Conservation (phyloP, 2,113 vertebrate species). For the Heterotilapia buettikoferi region DNA sequence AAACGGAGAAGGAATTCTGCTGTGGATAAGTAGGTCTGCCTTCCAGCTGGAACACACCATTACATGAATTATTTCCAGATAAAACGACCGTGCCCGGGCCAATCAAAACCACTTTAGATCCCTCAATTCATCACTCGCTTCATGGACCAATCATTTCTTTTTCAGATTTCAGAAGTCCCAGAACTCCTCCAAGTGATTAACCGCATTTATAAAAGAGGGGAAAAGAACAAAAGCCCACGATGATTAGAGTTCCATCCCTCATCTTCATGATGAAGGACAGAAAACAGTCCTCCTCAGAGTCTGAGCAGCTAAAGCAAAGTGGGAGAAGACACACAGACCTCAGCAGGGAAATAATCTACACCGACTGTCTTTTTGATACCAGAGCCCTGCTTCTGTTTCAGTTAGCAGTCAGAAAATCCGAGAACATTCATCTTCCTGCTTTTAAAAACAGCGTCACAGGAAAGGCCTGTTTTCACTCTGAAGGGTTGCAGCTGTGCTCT, state of each 20-base stretch:
- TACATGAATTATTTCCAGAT: neutral
- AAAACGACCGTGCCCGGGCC: neutral
- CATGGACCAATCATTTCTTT: neutral
- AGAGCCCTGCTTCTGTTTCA: neutral
- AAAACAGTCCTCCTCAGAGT: neutral
- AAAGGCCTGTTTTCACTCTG: neutral
- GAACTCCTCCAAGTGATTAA: neutral
- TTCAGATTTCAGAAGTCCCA: neutral
- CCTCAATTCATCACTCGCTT: neutral
- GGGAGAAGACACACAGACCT: neutral
- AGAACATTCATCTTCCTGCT: neutral
- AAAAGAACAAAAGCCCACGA: neutral
- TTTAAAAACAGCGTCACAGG: neutral
- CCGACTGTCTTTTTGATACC: neutral
- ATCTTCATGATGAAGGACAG: neutral
- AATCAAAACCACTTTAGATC: neutral
- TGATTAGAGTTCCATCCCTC: neutral
- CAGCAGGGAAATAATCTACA: neutral
- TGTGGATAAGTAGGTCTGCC: neutral
- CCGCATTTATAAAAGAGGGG: neutral
- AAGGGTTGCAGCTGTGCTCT: neutral
- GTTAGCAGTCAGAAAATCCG: neutral
- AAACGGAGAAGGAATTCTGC: neutral
- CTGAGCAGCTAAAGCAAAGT: neutral
- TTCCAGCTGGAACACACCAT: neutral